Base-by-base conservation (phyloP, 1,140 invertebrate genomes). In the Bombus ignitus region DNA sequence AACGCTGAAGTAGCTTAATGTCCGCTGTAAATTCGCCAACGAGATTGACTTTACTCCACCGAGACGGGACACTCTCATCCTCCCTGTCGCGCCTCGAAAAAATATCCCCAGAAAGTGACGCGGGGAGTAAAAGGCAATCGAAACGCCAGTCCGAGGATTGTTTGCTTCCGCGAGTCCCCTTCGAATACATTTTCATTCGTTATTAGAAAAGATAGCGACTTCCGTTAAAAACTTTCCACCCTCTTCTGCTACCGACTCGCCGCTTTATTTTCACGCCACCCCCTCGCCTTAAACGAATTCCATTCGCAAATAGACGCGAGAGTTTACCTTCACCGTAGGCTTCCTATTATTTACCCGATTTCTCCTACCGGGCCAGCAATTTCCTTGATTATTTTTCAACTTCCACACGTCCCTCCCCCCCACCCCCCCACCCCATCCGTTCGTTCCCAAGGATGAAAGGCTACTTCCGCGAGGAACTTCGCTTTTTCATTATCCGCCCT, bases 111-210 rank as follows among this genome's bases (percentile, higher is more conserved):
- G 47, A 75, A 74, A 75, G 47, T 37, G n/a, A 75, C 25, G 35
- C 74, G 32, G 10, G 3, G 32, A 35, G 9, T 25, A 13, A 13
- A 47, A 65, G 9, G 42, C 39, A 74, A 74, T 82, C 47, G 80
- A n/a, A 82, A 74, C 32, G 13, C 39, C 83, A 81, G 78, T 89
- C 77, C 42, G 65, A 77, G 66, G 71, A 88, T 89, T 89, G 77
- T 89, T 89, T 85, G 77, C 65, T 77, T 66, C 57, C 73, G 47
- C 42, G 39, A 53, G 39, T 77, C 32, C 76, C 71, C 83, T 22
- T 82, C 74, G 25, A 74, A 85, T 89, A 88, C 84, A 89, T 88
- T 89, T 89, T 88, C 88, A 89, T 89, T 82, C 74, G 73, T 80
- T 65, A 62, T 68, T 77, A 57, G 77, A 87, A 87, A 85, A 82